Base-by-base conservation (phyloP, 2,797 vertebrate genomes). In the Paguma larvata region DNA sequence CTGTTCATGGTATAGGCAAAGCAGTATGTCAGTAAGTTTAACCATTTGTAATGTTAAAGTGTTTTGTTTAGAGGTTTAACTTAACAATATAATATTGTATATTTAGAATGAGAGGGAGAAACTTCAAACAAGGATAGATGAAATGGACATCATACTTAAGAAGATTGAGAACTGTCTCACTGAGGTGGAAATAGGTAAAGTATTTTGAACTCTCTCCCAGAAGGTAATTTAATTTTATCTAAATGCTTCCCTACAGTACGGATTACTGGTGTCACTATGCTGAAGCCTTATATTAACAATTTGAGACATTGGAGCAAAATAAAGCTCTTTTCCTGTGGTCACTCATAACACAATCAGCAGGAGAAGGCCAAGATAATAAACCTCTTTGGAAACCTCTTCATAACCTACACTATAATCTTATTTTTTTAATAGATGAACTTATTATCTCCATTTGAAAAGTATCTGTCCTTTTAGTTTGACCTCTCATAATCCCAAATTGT, bases 31-130 rank as follows among this genome's bases (percentile, higher is more conserved):
- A 90, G 25, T 65, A 75, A 25, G 75, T 68, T 88, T 44, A 97
- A 80, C 41, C 25, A 21, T 85, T 94, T 85, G n/a, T 97, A 82
- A 85, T 93, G 51, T 96, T 94, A 18, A 46, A 62, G 79, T 94
- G 41, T 79, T 90, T 95, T 89, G 41, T 96, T 89, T 88, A 53
- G 68, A 90, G 21, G 4, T 88, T 95, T 88, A 94, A 94, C 9
- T 82, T 97, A 62, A 94, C 41, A 80, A 12, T 97, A 0, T 97
- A 79, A 91, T 91, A 85, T 92, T 97, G 91, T 98, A 13, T 97
- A 13, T 97, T 94, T 98, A 99, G 99, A 96, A 97, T 56, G 98
- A 99, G 41, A 96, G 78, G 2, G 78, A 97, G 87, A 98, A 98
- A 85, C 97, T 99, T 27, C 98, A 98, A 38, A 96, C 94, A 84